Evolutionary conservation across 2,797 vertebrate genomes (phyloP).

Genomic region (Pseudochirops cupreus): DNA sequence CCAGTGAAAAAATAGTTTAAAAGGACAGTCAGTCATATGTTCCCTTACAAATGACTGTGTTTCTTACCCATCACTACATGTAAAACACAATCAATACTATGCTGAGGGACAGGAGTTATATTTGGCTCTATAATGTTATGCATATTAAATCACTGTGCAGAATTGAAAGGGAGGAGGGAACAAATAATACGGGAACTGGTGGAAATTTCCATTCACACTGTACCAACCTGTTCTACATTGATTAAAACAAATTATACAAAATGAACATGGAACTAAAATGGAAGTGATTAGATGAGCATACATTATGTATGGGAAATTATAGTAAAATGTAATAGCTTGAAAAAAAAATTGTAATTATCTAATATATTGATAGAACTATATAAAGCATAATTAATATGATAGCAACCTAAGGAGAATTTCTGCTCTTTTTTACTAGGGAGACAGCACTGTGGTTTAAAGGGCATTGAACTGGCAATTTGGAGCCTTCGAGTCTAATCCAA

Average conservation of each 20-base stretch:
- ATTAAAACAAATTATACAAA: slow-evolving; percentile 58
- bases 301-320: slow-evolving; percentile 40
- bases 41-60: not conserved
- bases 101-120: slow-evolving; percentile 35
- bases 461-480: not conserved
- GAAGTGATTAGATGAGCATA: slow-evolving; percentile 69
- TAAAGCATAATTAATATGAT: slow-evolving; percentile 25
- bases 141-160: slow-evolving; percentile 66
- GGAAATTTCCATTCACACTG: slow-evolving; percentile 71
- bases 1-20: slow-evolving; percentile 2
- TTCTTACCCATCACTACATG: slow-evolving; percentile 24
- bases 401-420: not conserved
- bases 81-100: slow-evolving; percentile 53
- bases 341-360: slow-evolving; percentile 44
- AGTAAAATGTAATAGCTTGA: slow-evolving; percentile 38
- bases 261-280: slow-evolving; percentile 74
- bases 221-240: slow-evolving; percentile 67
- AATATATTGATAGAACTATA: slow-evolving; percentile 28
- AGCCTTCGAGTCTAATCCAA: not conserved
- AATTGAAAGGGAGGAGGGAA: slow-evolving; percentile 62
- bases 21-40: not conserved
- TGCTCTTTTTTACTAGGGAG: not conserved
- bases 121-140: slow-evolving; percentile 57
- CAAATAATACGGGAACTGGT: slow-evolving; percentile 56
- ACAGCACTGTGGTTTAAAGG: not conserved